A percentile compares a stretch with the other conserved stretches of the same genome.
Conservation (phyloP, 2,797 vertebrate species). For the Hafferia zeledoni region DNA sequence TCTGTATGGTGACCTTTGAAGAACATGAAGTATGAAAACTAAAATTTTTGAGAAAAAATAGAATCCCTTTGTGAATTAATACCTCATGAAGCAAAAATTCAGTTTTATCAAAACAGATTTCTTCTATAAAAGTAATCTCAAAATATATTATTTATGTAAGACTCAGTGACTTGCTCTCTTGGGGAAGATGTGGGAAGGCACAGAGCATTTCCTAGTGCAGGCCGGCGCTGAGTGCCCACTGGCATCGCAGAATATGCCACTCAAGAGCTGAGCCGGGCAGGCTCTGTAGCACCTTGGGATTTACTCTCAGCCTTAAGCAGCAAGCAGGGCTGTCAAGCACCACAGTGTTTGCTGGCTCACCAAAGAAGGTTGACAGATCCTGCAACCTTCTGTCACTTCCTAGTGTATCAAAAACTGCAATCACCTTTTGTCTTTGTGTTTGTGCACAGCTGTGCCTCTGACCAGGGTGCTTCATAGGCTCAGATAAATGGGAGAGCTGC, state of each 20-base stretch:
- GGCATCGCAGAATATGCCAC: rapidly evolving
- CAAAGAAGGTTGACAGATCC: background rate
- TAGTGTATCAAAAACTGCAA: background rate
- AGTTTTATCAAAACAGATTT: background rate
- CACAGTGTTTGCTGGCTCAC: background rate
- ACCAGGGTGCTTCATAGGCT: rapidly evolving
- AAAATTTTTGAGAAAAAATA: background rate
- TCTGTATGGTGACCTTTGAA: slow-evolving; percentile 1
- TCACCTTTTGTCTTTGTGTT: background rate
- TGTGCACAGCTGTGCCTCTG: rapidly evolving
- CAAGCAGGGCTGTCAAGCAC: background rate
- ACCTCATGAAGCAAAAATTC: background rate
- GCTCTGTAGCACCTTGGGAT: background rate
- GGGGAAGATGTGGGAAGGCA: background rate
- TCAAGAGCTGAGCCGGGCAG: background rate
- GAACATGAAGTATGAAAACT: background rate
- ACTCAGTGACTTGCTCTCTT: background rate
- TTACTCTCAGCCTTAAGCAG: background rate
- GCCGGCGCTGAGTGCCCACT: rapidly evolving
- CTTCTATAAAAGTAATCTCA: background rate
- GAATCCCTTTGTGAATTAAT: background rate
- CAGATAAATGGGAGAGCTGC: background rate
- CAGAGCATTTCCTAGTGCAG: background rate
- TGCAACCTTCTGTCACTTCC: background rate
- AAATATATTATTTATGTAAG: background rate